A percentile compares a stretch with the other conserved stretches of the same genome.
Conservation (phyloP, 2,113 vertebrate genomes). For the Archocentrus centrarchus region DNA sequence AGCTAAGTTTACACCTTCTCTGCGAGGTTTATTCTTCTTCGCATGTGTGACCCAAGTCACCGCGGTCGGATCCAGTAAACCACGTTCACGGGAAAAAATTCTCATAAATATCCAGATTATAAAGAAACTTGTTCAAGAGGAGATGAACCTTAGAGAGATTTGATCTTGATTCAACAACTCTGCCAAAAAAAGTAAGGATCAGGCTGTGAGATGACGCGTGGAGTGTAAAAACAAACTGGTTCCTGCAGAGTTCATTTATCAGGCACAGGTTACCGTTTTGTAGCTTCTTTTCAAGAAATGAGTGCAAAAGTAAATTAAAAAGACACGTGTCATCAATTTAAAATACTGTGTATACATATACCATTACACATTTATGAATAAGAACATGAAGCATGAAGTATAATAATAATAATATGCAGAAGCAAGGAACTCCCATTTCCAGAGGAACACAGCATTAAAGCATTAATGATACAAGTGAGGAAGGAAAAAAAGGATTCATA, state of each 20-base stretch:
- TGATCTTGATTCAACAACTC: rapidly evolving
- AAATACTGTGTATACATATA: too few relatives aligned
- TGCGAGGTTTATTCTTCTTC: too few relatives aligned
- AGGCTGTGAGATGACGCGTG: neutral
- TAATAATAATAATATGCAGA: too few relatives aligned
- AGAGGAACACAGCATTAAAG: rapidly evolving
- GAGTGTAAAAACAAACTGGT: too few relatives aligned
- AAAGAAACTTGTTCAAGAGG: rapidly evolving
- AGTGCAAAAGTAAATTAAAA: too few relatives aligned
- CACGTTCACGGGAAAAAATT: neutral
- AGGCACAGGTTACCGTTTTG: too few relatives aligned
- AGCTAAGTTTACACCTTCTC: neutral
- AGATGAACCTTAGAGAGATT: rapidly evolving
- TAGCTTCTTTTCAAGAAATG: neutral
- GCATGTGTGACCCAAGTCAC: too few relatives aligned
- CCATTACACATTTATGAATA: too few relatives aligned
- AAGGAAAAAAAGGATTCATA: neutral
- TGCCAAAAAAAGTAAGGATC: rapidly evolving
- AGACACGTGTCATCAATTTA: too few relatives aligned
- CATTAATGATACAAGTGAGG: rapidly evolving
- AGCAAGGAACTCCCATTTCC: too few relatives aligned
- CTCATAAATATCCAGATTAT: neutral
- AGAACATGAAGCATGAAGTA: too few relatives aligned
- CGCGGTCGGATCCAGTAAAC: neutral
- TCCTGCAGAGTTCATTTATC: too few relatives aligned